Evolutionary conservation across 1,140 invertebrate species (phyloP), one percentile per base, ranked within the genome.

Genomic region (Trypoxylus dichotomus): DNA sequence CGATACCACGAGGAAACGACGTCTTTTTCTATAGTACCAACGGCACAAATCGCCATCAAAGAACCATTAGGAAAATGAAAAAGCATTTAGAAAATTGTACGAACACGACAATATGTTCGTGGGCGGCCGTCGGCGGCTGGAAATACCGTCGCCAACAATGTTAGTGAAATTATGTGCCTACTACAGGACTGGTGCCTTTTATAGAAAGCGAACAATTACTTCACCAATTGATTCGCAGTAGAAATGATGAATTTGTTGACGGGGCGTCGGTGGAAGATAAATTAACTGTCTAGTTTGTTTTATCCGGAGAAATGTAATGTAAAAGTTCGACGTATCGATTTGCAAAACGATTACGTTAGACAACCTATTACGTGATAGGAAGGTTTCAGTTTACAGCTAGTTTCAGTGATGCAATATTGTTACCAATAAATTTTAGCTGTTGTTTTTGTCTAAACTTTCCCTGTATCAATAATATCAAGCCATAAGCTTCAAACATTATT

Each of bases 31-130:
- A 10, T 63, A 63, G 21, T 24, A 37, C 32, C 32, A 8, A 25
- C 25, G 25, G 5, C 5, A 63, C 21, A 19, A 10, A 63, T 21
- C 58, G 19, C 19, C 58, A 63, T 63, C 60, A 63, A 63, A 63
- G 60, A 63, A 63, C 60, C 60, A 63, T 63, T 63, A 63, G 60
- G 19, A 11, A 63, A 63, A 63, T 63, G 60, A 63, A 63, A 63
- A 63, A 27, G 60, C 60, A 63, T 63, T 63, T 63, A 63, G 60
- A 21, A 63, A 63, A 63, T 63, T 63, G 19, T 63, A 27, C 60
- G 60, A 19, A 19, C 8, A 63, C n/a, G 21, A 10, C 13, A 63
- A 11, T 47, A n/a, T 8, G 43, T 15, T 15, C 60, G 60, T 63
- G 60, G 60, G 60, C 25, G 60, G 6, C 21, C 15, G 43, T 63